Evolutionary conservation across 2,888 invertebrate species (phyloP).

Genomic region (Sinodicranocentrus sp.): DNA sequence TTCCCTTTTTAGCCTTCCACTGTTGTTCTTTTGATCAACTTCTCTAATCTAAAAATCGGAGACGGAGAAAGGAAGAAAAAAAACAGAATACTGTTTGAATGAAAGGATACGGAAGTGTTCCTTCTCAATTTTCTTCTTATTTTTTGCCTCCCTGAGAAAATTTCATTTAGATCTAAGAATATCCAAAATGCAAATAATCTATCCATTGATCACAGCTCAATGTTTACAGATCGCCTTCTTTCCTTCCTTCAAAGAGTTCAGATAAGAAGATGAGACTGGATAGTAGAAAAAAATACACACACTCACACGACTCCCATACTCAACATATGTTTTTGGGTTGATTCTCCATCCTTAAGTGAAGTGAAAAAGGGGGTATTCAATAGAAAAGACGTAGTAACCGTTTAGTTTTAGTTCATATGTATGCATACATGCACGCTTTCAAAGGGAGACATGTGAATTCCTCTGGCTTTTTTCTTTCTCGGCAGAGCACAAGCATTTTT

Average conservation of each 20-base stretch:
- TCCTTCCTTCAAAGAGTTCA: conserved; percentile 10
- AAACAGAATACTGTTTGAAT: not conserved
- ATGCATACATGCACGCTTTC: conserved; percentile 50
- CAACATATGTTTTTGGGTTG: conserved; percentile 36
- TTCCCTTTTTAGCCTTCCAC: conserved; percentile 14
- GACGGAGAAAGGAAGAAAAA: not conserved
- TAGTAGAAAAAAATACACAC: conserved; percentile 20
- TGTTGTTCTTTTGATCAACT: conserved; percentile 16
- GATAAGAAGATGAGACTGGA: conserved; percentile 25
- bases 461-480: not conserved
- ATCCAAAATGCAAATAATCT: conserved; percentile 64
- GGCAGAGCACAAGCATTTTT: conserved; percentile 7
- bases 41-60: conserved; percentile 6
- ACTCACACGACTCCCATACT: too few relatives aligned
- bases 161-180: conserved; percentile 50
- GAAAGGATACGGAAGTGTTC: not conserved
- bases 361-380: conserved; percentile 43
- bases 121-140: not conserved
- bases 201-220: conserved; percentile 59
- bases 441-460: conserved; percentile 38
- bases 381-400: conserved; percentile 38
- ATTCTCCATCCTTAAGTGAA: conserved; percentile 18
- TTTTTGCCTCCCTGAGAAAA: conserved; percentile 13
- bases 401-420: conserved; percentile 57
- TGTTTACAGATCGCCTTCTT: conserved; percentile 59